These are phyloP conservation scores for Psilopsiagon aymara DNA, from an alignment of 2,113 vertebrate genomes.

Conservation along the genomic window DNA sequence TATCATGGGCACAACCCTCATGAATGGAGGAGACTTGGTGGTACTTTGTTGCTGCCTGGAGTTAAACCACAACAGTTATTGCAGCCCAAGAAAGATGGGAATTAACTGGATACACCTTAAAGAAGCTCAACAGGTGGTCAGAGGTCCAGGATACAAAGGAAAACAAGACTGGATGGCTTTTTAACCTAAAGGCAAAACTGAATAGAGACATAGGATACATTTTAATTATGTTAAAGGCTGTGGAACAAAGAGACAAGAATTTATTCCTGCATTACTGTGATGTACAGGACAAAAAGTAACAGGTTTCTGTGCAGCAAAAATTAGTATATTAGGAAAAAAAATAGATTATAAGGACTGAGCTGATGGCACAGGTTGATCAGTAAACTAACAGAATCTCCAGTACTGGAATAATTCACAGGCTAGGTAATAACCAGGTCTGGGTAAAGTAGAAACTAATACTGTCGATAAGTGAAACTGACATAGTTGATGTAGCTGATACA, in stretches of 20 bases:
- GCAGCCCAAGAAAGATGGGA: background rate
- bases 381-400: background rate
- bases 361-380: background rate
- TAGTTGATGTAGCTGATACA: background rate
- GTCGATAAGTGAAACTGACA: background rate
- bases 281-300: background rate
- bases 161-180: background rate
- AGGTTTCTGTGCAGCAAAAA: background rate
- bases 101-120: background rate
- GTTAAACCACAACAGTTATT: background rate
- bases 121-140: background rate
- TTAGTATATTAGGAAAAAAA: background rate
- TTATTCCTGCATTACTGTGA: background rate
- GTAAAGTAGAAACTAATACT: background rate
- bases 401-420: background rate
- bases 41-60: background rate
- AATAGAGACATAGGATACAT: background rate
- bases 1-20: background rate
- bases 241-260: background rate
- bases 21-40: background rate
- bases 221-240: background rate
- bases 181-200: background rate
- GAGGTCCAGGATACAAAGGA: background rate
- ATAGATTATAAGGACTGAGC: background rate
- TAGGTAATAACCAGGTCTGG: background rate